Base-by-base conservation (phyloP, 2,797 vertebrate species). In the Pseudochirops corinnae region DNA sequence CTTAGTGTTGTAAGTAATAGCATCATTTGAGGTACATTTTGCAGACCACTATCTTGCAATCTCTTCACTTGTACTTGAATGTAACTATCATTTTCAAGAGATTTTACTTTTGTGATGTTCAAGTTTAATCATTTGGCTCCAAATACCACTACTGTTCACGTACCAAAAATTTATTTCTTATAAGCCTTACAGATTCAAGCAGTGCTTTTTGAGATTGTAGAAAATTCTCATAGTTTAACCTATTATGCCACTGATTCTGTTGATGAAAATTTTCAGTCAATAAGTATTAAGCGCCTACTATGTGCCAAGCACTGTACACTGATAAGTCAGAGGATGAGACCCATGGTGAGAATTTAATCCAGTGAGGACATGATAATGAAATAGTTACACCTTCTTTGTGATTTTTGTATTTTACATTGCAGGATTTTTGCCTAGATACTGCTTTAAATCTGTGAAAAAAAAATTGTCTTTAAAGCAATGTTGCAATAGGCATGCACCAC, bases 61-160 rank as follows among this genome's bases (percentile, higher is more conserved):
- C 62, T 93, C 58, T 91, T 1, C 0, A 11, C 87, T 92, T 98
- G 60, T 94, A 92, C 96, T 97, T 95, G 95, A 96, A 95, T 95
- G 95, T 96, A 82, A 94, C 96, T 5, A 74, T 90, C 94, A 87
- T 96, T 96, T 94, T 82, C 93, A 93, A 0, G 0, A 74, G 39
- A 92, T 95, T 97, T 97, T 93, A 39, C 92, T 95, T 91, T 93
- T 96, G 96, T 95, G 60, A 95, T n/a, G n/a, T 91, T 98, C 96
- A 55, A 91, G 1, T 93, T 21, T 90, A 56, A 92, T 56, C 87
- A 39, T 92, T 4, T 28, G 56, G 93, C 95, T 95, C 92, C 95
- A 94, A 87, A 92, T 96, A 94, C 90, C 91, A 92, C 55, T 28
- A 91, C 57, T 28, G 92, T 31, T 93, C 57, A 56, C 31, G 6